Conservation (phyloP, 2,797 vertebrate species). For the Acanthurus leucopareius region DNA sequence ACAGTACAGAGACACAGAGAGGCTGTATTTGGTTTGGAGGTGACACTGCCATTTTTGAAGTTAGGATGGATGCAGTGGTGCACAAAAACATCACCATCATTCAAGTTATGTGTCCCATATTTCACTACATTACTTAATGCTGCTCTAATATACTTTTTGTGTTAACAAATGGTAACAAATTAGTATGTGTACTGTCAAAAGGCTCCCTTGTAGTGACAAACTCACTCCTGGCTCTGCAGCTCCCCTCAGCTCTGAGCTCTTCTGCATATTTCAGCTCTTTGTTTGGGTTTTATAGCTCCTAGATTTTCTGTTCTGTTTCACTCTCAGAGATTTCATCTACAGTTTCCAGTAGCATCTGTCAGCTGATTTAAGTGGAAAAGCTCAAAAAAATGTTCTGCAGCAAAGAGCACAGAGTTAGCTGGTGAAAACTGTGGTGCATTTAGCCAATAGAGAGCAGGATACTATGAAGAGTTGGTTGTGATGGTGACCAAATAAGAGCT, state of each 20-base stretch:
- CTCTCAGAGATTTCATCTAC: neutral
- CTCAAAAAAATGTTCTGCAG: too few species aligned
- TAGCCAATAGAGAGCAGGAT: neutral
- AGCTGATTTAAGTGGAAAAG: neutral
- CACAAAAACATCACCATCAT: neutral
- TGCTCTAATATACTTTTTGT: neutral
- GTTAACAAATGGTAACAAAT: neutral
- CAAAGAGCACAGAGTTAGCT: neutral
- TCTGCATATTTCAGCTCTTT: neutral
- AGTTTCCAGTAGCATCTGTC: neutral
- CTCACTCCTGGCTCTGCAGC: too few species aligned
- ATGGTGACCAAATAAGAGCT: neutral
- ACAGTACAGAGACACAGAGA: conserved; percentile 1
- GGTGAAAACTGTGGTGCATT: neutral
- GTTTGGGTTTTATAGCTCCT: neutral
- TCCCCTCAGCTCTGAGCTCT: neutral
- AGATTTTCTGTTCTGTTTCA: neutral
- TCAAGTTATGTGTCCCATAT: neutral
- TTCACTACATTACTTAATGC: neutral
- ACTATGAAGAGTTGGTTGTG: neutral
- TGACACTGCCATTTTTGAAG: neutral
- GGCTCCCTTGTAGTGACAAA: neutral
- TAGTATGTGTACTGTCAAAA: neutral
- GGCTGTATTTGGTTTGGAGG: neutral
- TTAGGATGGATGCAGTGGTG: neutral